phyloP scores from a whole-genome alignment of 2,888 invertebrate species.

The Tachina grossa region DNA sequence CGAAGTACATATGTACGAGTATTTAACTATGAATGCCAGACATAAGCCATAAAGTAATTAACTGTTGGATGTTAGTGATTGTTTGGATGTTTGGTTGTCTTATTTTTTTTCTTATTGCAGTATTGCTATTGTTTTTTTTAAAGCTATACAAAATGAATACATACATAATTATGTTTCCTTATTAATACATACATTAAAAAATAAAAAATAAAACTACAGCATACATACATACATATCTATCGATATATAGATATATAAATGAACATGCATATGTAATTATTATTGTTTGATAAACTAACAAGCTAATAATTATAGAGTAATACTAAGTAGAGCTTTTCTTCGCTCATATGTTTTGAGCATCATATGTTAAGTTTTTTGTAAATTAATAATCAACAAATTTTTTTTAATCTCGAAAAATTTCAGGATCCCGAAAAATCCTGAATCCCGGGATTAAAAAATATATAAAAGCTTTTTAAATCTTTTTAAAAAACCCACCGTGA shows the following conservation, averaged over 20 bases:
- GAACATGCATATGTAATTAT: neutral
- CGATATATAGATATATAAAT: neutral
- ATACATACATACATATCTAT: slow-evolving; percentile 20
- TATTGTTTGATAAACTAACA: too few relatives aligned
- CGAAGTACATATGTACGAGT: neutral
- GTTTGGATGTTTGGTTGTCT: slow-evolving; percentile 50
- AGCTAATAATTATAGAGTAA: too few relatives aligned
- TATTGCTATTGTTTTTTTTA: slow-evolving; percentile 31
- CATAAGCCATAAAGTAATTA: slow-evolving; percentile 55
- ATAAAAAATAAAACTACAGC: neutral
- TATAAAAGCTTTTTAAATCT: too few relatives aligned
- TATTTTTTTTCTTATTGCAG: slow-evolving; percentile 12
- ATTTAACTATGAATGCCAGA: slow-evolving; percentile 6
- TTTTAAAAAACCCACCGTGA: too few relatives aligned
- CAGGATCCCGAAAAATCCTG: too few relatives aligned
- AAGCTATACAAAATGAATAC: slow-evolving; percentile 13
- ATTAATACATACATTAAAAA: slow-evolving; percentile 42
- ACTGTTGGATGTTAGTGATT: slow-evolving; percentile 47
- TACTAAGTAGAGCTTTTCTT: too few relatives aligned
- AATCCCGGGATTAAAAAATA: too few relatives aligned
- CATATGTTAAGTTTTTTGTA: too few relatives aligned
- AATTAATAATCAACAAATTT: too few relatives aligned
- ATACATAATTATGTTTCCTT: slow-evolving; percentile 55
- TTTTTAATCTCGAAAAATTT: too few relatives aligned
- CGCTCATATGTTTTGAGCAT: too few relatives aligned